Evolutionary conservation across 30 jellyfish, hydroid and myxozoan genomes (phyloP).

Genomic region (Euphysa ruthae): DNA sequence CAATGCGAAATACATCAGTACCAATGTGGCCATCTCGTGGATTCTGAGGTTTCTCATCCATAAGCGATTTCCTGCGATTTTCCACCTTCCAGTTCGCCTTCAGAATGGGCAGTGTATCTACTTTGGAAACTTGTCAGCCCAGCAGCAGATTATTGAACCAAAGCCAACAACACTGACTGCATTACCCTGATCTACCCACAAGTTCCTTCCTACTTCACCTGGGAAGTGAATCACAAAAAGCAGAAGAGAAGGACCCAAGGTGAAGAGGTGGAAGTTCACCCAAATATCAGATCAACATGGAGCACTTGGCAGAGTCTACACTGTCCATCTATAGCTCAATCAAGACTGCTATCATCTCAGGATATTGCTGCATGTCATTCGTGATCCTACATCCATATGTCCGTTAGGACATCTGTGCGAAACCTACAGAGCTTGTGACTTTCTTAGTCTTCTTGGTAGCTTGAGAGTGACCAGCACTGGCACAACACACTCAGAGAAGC

Average conservation of each 20-base stretch:
- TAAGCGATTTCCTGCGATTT: not conserved
- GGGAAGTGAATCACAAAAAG: not conserved
- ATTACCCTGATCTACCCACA: slow-evolving; percentile 19
- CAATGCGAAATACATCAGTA: slow-evolving; percentile 33
- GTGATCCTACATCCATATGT: slow-evolving; percentile 51
- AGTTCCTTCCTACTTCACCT: slow-evolving; percentile 10
- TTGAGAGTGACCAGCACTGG: slow-evolving; percentile 41
- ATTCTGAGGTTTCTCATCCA: slow-evolving; percentile 15
- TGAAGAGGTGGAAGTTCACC: not conserved
- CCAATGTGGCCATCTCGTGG: slow-evolving; percentile 38
- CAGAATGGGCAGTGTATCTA: not conserved
- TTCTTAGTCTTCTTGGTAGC: too few species aligned
- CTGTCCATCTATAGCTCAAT: slow-evolving; percentile 27
- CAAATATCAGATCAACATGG: not conserved
- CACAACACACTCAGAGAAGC: slow-evolving; percentile 27
- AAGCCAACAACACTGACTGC: slow-evolving; percentile 2
- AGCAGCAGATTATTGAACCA: too few species aligned
- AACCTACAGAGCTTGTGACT: too few species aligned
- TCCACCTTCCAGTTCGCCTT: not conserved
- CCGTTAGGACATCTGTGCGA: too few species aligned
- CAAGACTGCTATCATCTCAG: slow-evolving; percentile 44
- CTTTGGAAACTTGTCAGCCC: not conserved
- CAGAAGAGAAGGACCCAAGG: not conserved
- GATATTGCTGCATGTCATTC: not conserved
- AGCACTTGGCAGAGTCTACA: slow-evolving; percentile 33